Evolutionary conservation across 1,140 invertebrate species (phyloP).

Genomic region (Oryctes rhinoceros): DNA sequence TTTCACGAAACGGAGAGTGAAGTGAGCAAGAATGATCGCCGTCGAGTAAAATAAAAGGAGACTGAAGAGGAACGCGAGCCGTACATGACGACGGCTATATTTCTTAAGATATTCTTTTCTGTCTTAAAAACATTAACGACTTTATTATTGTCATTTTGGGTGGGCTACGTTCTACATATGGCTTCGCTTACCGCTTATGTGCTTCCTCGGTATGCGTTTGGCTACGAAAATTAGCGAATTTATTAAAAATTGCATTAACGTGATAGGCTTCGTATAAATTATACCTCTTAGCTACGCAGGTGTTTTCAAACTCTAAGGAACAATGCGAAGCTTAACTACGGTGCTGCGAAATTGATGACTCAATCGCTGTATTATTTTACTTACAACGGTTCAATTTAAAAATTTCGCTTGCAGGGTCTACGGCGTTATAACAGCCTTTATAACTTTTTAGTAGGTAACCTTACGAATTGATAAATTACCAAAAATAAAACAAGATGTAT

Average conservation of each 20-base stretch:
- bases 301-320: not conserved
- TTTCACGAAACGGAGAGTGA: constrained; percentile 27
- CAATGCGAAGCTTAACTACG: not conserved
- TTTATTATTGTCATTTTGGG: constrained; percentile 22
- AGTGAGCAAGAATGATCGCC: constrained; percentile 19
- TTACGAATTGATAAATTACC: no score
- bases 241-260: not conserved
- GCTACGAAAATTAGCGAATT: not conserved
- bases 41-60: not conserved
- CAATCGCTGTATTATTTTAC: not conserved
- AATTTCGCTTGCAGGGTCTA: no score
- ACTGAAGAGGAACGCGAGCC: not conserved
- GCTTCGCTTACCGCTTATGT: not conserved
- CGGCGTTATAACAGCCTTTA: no score
- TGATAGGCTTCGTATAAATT: not conserved
- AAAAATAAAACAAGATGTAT: no score
- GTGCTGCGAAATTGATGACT: not conserved
- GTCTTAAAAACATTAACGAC: constrained; percentile 13
- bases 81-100: not conserved
- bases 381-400: no score
- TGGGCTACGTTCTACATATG: not conserved
- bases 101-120: constrained; percentile 3
- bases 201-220: not conserved
- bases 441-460: no score
- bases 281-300: constrained; percentile 4